phyloP scores from a whole-genome alignment of 2,888 invertebrate genomes.

The Heteromyza rotundicornis region DNA sequence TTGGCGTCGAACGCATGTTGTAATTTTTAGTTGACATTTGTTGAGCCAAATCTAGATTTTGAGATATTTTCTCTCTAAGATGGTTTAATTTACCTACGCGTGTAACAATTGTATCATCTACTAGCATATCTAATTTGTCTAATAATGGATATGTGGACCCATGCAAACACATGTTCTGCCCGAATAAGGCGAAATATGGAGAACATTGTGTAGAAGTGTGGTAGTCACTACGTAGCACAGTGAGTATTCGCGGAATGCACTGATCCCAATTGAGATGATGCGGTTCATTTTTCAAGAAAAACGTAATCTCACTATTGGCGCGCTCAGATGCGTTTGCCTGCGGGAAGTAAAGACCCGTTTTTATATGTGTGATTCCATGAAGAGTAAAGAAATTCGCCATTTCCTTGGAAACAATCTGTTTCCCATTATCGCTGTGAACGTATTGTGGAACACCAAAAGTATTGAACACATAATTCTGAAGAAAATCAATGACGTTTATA shows the following conservation, averaged over 20 bases:
- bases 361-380: slow-evolving; percentile 24
- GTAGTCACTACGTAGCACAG: not conserved
- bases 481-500: not conserved
- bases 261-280: not conserved
- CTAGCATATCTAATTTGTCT: not conserved
- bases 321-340: slow-evolving; percentile 49
- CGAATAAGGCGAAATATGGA: slow-evolving; percentile 9
- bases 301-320: slow-evolving; percentile 36
- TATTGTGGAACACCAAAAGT: slow-evolving; percentile 34
- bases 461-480: slow-evolving; percentile 29
- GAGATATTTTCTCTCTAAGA: not conserved
- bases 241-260: not conserved
- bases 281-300: slow-evolving; percentile 2
- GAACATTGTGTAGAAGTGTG: slow-evolving; percentile 13
- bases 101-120: not conserved
- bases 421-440: slow-evolving; percentile 37
- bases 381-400: slow-evolving; percentile 22
- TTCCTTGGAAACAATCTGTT: slow-evolving; percentile 29
- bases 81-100: not conserved
- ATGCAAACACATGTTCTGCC: slow-evolving; percentile 12
- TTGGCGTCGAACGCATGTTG: no score
- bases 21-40: no score
- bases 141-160: not conserved
- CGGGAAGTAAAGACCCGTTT: slow-evolving; percentile 41
- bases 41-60: not conserved